Evolutionary conservation across 2,797 vertebrate species (phyloP), one percentile per base, ranked within the genome.

Genomic region (Rhynchotus rufescens): DNA sequence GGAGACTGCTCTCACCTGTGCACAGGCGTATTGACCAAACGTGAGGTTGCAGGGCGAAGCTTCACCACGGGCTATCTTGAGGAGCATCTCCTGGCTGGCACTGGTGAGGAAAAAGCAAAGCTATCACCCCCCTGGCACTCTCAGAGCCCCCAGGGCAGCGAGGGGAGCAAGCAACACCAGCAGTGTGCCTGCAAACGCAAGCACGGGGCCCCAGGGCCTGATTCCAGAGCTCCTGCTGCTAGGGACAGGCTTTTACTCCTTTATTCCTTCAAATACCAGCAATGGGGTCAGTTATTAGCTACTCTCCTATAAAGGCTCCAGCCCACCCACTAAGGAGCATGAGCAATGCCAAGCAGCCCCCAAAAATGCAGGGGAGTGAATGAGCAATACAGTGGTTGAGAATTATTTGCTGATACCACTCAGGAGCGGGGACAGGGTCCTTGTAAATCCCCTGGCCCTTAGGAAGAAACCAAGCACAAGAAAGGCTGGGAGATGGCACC

Each of bases 21-120:
- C 84, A 42, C 94, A 96, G n/a, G 94, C 85, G 0, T 94, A 36
- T 2, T 96, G 95, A 12, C 47, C 92, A 45, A 96, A 89, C 4
- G 80, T 45, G 77, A 95, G 77, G 85, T n/a, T 89, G 93, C 94
- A 96, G 6, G 83, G 85, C 36, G 85, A 89, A 4, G 4, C 42
- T 2, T 38, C 47, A 38, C 87, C 89, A 54, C 0, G 68, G 83
- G 83, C 44, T 65, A 84, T 15, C 42, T 32, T n/a, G 9, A 66
- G 87, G 40, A 95, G 4, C 72, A 67, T 26, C 72, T 96, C 79
- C 4, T 38, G 84, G 75, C 59, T 94, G 79, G 75, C 51, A 3
- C 95, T 96, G 92, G 59, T 28, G 51, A 26, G 34, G 15, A 14
- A 32, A 44, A 44, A 66, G 11, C 32, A 89, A 32, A 84, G 66